These are phyloP conservation scores for Acronicta psi DNA, from an alignment of 2,888 invertebrate species.

Conservation along the genomic window DNA sequence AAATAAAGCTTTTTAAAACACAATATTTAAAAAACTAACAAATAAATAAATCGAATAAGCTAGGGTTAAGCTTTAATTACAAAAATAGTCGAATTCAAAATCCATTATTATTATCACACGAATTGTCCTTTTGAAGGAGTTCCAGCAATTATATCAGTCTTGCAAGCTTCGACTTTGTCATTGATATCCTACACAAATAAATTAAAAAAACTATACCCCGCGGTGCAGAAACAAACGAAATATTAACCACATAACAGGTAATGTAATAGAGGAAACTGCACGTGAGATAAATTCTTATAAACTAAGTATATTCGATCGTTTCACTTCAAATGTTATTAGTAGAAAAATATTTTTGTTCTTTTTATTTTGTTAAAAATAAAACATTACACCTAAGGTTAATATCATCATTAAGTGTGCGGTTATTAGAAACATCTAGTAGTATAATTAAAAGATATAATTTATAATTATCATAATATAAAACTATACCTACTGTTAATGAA, in stretches of 20 bases:
- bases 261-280: conserved; percentile 28
- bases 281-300: conserved; percentile 16
- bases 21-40: conserved; percentile 18
- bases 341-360: conserved; percentile 61
- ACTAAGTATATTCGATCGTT: conserved; percentile 8
- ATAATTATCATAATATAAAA: conserved; percentile 10
- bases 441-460: conserved; percentile 31
- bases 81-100: conserved; percentile 80
- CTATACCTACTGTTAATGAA: neutral
- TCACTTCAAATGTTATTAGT: conserved; percentile 35
- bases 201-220: conserved; percentile 31
- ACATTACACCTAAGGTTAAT: conserved; percentile 34
- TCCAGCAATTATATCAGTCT: conserved; percentile 80
- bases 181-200: conserved; percentile 59
- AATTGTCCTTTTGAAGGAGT: conserved; percentile 82
- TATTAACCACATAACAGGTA: neutral
- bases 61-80: conserved; percentile 66
- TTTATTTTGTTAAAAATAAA: conserved; percentile 46
- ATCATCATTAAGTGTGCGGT: conserved; percentile 47
- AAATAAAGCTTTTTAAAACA: conserved; percentile 20
- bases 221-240: conserved; percentile 31
- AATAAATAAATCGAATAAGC: conserved; percentile 49
- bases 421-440: conserved; percentile 47
- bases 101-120: conserved; percentile 75
- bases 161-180: conserved; percentile 81